These are phyloP conservation scores for Metallyticus violacea DNA, from an alignment of 2,888 invertebrate genomes.

Conservation along the genomic window DNA sequence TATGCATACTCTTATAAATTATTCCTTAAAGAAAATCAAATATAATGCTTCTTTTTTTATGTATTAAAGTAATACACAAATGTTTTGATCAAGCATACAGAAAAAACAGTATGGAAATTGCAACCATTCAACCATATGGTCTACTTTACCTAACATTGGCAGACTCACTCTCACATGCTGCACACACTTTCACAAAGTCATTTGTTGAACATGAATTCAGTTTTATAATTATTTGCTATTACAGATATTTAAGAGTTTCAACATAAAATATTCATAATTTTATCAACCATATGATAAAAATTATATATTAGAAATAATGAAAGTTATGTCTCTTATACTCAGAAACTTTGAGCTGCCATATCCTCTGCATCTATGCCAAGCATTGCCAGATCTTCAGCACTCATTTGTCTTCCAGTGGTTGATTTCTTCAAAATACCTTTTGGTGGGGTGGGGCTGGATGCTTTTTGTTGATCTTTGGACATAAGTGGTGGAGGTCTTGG, in stretches of 20 bases:
- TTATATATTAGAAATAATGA: neutral
- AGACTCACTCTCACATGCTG: no score
- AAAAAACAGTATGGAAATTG: no score
- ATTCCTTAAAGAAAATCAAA: no score
- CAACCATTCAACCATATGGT: no score
- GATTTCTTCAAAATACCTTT: conserved; percentile 53
- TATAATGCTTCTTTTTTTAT: no score
- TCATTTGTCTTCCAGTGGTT: conserved; percentile 44
- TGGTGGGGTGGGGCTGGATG: conserved; percentile 48
- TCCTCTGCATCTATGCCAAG: conserved; percentile 83
- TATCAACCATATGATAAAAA: neutral
- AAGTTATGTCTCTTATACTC: conserved; percentile 14
- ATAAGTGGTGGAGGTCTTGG: neutral
- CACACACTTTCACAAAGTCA: no score
- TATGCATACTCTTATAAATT: no score
- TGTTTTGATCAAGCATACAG: no score
- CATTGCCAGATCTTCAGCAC: conserved; percentile 74
- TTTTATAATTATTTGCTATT: neutral
- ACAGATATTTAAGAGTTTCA: no score
- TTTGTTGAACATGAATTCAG: neutral
- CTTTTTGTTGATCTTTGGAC: conserved; percentile 46
- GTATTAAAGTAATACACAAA: no score
- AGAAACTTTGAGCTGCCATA: conserved; percentile 57
- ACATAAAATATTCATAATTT: neutral
- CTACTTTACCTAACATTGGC: no score